Evolutionary conservation across 2,797 vertebrate species (phyloP).

Genomic region (Enteromius fasciolatus): DNA sequence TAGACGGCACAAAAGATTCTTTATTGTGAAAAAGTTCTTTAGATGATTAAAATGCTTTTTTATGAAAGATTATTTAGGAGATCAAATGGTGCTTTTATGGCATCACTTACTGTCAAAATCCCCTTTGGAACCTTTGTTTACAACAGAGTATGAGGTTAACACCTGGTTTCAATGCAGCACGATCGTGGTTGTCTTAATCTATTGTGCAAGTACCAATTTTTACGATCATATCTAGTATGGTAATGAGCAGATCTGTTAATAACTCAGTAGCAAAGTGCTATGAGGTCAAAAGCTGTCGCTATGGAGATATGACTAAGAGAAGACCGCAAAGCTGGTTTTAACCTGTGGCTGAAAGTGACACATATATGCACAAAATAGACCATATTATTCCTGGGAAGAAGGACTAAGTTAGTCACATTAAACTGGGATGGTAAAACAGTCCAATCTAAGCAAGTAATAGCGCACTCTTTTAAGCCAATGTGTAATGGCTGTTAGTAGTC

Average conservation of each 20-base stretch:
- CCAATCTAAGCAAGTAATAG: neutral
- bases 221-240: neutral
- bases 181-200: neutral
- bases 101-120: neutral
- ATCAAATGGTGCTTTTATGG: neutral
- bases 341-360: constrained; percentile 44
- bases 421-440: neutral
- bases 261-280: neutral
- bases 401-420: neutral
- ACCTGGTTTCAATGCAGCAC: neutral
- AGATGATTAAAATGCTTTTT: neutral
- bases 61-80: neutral
- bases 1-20: neutral
- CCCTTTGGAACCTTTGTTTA: neutral
- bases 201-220: neutral
- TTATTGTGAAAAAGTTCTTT: neutral
- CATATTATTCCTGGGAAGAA: neutral
- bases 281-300: constrained; percentile 32
- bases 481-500: neutral
- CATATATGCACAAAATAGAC: constrained; percentile 15
- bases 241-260: neutral
- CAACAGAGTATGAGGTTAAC: neutral
- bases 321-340: constrained; percentile 33
- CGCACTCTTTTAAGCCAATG: neutral
- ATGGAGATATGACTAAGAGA: constrained; percentile 16